These are phyloP conservation scores for Syngnathus rostellatus DNA, from an alignment of 2,797 vertebrate species.

Conservation along the genomic window DNA sequence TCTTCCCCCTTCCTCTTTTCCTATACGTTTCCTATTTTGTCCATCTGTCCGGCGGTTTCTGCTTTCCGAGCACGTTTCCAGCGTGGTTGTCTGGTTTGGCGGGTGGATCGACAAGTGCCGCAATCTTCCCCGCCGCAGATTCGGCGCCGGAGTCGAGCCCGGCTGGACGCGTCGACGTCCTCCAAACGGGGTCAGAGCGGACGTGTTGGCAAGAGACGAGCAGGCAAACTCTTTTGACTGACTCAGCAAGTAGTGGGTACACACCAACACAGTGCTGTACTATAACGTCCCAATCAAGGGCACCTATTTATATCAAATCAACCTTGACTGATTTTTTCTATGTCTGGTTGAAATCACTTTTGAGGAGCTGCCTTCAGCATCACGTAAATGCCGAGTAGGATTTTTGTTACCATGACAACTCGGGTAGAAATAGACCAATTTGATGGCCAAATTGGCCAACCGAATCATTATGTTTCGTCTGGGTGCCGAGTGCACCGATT, in stretches of 20 bases:
- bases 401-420: no score
- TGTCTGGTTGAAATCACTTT: no score
- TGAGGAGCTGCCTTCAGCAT: no score
- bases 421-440: no score
- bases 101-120: slow-evolving; percentile 11
- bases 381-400: no score
- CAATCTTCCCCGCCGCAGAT: slow-evolving; percentile 17
- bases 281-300: slow-evolving; percentile 15
- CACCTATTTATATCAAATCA: neutral
- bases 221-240: slow-evolving; percentile 41
- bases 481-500: no score
- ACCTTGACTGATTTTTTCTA: no score
- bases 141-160: slow-evolving; percentile 8
- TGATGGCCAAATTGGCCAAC: no score
- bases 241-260: slow-evolving; percentile 37
- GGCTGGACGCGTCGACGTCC: slow-evolving; percentile 18
- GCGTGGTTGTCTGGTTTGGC: slow-evolving; percentile 37
- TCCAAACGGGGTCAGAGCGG: slow-evolving; percentile 40
- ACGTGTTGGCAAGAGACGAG: slow-evolving; percentile 37
- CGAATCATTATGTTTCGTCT: no score
- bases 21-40: slow-evolving; percentile 15
- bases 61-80: slow-evolving; percentile 29
- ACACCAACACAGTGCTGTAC: slow-evolving; percentile 1
- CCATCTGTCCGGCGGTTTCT: slow-evolving; percentile 23
- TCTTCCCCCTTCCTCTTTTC: slow-evolving; percentile 15